Evolutionary conservation across 2,888 invertebrate species (phyloP).

Genomic region (Oxytorus armatus): DNA sequence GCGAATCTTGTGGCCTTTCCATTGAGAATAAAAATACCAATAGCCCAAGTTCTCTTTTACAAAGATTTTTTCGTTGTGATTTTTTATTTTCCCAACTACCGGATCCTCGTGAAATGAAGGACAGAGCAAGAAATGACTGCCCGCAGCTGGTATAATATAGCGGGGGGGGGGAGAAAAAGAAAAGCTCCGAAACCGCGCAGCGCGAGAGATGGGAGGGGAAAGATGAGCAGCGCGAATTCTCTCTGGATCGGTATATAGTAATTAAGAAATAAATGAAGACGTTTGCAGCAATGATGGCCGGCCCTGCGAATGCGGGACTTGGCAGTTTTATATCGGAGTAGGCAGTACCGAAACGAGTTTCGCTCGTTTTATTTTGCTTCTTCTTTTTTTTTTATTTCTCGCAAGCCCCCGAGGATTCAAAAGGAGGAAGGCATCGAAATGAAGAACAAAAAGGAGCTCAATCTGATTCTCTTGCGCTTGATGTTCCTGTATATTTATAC

Average conservation of each 20-base stretch:
- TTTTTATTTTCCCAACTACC: no score
- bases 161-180: slow-evolving; percentile 65
- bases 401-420: slow-evolving; percentile 16
- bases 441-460: slow-evolving; percentile 43
- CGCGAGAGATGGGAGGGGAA: slow-evolving; percentile 14
- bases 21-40: no score
- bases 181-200: slow-evolving; percentile 38
- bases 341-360: slow-evolving; percentile 56
- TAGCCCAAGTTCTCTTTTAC: no score
- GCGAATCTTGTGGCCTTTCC: no score
- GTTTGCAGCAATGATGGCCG: slow-evolving; percentile 59
- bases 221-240: slow-evolving; percentile 16
- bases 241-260: slow-evolving; percentile 60
- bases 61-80: no score
- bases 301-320: slow-evolving; percentile 43
- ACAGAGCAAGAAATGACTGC: no score
- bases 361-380: neutral
- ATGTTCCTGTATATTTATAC: slow-evolving; percentile 3
- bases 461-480: slow-evolving; percentile 25
- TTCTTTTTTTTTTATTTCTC: slow-evolving; percentile 26
- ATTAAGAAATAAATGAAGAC: slow-evolving; percentile 68
- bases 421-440: neutral
- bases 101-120: no score
- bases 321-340: slow-evolving; percentile 58
- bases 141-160: no score